Conservation (phyloP, 1,140 invertebrate species). For the Schlechtendalia chinensis region DNA sequence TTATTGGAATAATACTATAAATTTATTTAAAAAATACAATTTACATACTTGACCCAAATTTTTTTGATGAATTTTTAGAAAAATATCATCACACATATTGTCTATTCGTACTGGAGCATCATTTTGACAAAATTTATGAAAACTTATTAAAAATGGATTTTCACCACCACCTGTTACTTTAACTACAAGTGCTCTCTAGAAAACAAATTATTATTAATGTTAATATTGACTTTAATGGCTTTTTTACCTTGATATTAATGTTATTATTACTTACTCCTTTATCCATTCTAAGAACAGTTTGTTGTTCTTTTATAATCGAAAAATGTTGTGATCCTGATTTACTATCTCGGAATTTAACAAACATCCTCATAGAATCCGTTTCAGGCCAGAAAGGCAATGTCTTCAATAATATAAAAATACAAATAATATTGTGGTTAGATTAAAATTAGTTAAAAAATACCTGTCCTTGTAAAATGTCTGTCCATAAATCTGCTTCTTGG, state of each 20-base stretch:
- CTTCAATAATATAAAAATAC: slow-evolving; percentile 55
- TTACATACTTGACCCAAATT: slow-evolving; percentile 62
- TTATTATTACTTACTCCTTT: slow-evolving; percentile 67
- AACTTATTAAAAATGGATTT: slow-evolving; percentile 69
- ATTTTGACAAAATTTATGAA: slow-evolving; percentile 67
- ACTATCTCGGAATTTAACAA: slow-evolving; percentile 74
- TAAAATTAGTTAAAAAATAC: slow-evolving; percentile 54
- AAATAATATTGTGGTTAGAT: not conserved
- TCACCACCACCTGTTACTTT: slow-evolving; percentile 71
- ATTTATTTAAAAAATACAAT: not conserved
- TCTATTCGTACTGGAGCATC: slow-evolving; percentile 77
- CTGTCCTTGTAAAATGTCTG: slow-evolving; percentile 70
- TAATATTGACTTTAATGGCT: not conserved
- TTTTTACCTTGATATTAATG: not conserved
- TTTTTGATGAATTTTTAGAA: slow-evolving; percentile 76
- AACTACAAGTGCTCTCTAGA: slow-evolving; percentile 70
- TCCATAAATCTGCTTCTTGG: slow-evolving; percentile 78
- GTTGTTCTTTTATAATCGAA: slow-evolving; percentile 66
- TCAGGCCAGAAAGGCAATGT: slow-evolving; percentile 77
- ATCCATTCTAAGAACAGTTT: slow-evolving; percentile 77
- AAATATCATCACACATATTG: slow-evolving; percentile 78
- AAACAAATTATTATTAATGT: not conserved
- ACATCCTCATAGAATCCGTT: slow-evolving; percentile 77
- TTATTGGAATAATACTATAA: too few species aligned
- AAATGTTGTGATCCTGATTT: slow-evolving; percentile 76